Conservation (phyloP, 2,888 invertebrate genomes). For the Steinernema scapterisci region DNA sequence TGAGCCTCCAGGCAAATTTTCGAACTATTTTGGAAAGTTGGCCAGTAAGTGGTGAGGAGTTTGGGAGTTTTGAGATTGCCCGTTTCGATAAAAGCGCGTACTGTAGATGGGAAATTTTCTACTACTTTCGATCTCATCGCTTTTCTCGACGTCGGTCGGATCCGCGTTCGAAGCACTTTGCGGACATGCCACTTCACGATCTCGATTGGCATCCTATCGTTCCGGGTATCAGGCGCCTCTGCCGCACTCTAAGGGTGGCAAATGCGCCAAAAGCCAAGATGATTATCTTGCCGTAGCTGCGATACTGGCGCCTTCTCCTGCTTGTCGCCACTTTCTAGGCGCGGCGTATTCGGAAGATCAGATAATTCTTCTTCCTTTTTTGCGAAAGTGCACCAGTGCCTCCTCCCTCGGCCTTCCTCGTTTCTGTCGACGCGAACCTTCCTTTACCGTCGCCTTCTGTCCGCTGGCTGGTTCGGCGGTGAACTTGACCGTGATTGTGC, state of each 20-base stretch:
- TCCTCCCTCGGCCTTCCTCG: not conserved
- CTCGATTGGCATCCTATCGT: too few relatives aligned
- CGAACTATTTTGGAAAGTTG: too few relatives aligned
- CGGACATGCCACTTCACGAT: not conserved
- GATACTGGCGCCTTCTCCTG: not conserved
- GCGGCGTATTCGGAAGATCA: slow-evolving; percentile 4
- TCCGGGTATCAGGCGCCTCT: not conserved
- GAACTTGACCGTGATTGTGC: slow-evolving; percentile 32
- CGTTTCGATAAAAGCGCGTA: too few relatives aligned
- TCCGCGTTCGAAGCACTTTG: not conserved
- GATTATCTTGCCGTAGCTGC: not conserved
- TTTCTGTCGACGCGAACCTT: not conserved
- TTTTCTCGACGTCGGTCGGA: not conserved
- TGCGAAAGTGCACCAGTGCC: slow-evolving; percentile 26
- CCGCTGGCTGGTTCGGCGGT: slow-evolving; percentile 27
- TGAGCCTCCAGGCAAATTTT: too few relatives aligned
- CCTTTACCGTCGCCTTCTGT: not conserved
- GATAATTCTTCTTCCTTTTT: slow-evolving; percentile 22
- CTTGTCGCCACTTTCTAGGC: not conserved
- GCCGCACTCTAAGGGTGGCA: not conserved
- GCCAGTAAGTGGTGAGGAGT: too few relatives aligned
- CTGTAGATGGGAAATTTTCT: too few relatives aligned
- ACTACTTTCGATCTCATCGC: not conserved
- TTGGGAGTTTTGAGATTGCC: too few relatives aligned
- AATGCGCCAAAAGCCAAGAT: slow-evolving; percentile 26